These are phyloP conservation scores for Stenopsyche tienmushanensis DNA, from an alignment of 1,140 invertebrate genomes.

Conservation along the genomic window DNA sequence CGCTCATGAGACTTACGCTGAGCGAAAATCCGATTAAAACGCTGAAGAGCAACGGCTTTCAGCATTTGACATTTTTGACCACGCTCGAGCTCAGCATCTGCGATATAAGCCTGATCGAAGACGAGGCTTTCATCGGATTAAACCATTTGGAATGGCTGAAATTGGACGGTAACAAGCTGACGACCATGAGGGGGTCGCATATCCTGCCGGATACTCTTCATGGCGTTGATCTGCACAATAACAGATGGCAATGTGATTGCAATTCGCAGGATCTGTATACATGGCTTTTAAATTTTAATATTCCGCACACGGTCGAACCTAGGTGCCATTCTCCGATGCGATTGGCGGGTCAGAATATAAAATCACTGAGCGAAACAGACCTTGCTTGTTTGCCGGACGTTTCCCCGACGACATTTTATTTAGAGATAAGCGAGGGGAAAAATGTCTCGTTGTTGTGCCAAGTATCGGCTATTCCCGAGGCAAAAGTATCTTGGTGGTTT, in stretches of 20 bases:
- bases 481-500: conserved; percentile 77
- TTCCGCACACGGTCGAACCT: conserved; percentile 72
- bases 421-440: conserved; percentile 75
- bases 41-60: conserved; percentile 74
- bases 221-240: conserved; percentile 79
- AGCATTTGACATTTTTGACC: conserved; percentile 70
- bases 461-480: conserved; percentile 75
- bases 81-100: conserved; percentile 81
- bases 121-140: conserved; percentile 79
- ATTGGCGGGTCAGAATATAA: conserved; percentile 67
- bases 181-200: conserved; percentile 65
- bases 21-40: conserved; percentile 77
- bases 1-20: conserved; percentile 77
- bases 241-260: conserved; percentile 89
- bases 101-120: conserved; percentile 72
- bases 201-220: conserved; percentile 73
- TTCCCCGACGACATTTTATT: conserved; percentile 66
- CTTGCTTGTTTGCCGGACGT: conserved; percentile 82
- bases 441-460: conserved; percentile 78
- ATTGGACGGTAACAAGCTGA: conserved; percentile 78
- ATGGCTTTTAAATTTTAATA: conserved; percentile 75
- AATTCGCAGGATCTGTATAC: conserved; percentile 70
- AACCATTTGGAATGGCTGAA: conserved; percentile 80
- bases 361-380: conserved; percentile 67
- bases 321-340: conserved; percentile 71